Conservation (phyloP, 2,797 vertebrate genomes). For the Silurus aristotelis region DNA sequence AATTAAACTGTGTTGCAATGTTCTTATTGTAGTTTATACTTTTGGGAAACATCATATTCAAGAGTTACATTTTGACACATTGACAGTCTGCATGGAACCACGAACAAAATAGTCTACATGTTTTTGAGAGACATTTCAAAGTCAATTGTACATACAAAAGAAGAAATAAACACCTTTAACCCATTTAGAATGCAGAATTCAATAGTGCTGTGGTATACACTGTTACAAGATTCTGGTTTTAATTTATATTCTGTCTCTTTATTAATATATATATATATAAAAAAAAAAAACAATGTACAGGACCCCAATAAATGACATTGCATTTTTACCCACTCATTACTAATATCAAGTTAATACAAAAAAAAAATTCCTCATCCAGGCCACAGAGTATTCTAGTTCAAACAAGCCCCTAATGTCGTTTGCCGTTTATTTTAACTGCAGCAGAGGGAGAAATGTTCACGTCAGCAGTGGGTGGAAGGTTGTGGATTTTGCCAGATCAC, state of each 20-base stretch:
- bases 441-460: constrained; percentile 15
- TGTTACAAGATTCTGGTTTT: background rate
- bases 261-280: too few species aligned
- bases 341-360: background rate
- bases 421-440: background rate
- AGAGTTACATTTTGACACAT: too few species aligned
- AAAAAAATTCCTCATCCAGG: background rate
- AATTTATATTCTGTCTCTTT: background rate
- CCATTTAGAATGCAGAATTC: background rate
- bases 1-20: too few species aligned
- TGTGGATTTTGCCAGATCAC: constrained; percentile 22
- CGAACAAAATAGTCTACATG: too few species aligned
- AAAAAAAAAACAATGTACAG: background rate
- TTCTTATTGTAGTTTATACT: too few species aligned
- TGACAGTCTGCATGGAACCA: too few species aligned
- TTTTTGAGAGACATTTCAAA: too few species aligned
- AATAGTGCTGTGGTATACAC: background rate
- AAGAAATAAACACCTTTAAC: background rate
- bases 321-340: background rate
- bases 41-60: too few species aligned
- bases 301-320: background rate
- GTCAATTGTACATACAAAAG: too few species aligned
- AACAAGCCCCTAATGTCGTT: background rate
- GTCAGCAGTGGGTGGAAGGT: constrained; percentile 19
- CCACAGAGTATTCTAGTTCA: background rate